Evolutionary conservation across 2,888 invertebrate species (phyloP).

Genomic region (Diogma glabrata): DNA sequence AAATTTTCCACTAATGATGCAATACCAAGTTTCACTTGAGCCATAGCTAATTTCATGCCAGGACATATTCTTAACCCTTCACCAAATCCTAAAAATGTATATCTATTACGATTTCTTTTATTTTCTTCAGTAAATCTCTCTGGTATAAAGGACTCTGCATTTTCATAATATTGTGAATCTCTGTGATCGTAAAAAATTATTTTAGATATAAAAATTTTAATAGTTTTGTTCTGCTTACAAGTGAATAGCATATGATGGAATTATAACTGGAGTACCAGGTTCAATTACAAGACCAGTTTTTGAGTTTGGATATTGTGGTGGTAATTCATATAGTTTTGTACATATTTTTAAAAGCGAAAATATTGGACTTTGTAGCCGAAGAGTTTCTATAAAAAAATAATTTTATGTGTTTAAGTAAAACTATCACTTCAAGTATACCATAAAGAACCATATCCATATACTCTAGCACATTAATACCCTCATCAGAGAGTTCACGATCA

Average conservation of each 20-base stretch:
- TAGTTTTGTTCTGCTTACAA: background rate
- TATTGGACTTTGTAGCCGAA: conserved; percentile 16
- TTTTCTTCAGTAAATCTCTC: conserved; percentile 28
- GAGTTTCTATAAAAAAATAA: conserved; percentile 14
- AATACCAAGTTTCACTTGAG: conserved; percentile 15
- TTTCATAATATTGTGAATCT: conserved; percentile 28
- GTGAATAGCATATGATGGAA: conserved; percentile 28
- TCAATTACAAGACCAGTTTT: conserved; percentile 21
- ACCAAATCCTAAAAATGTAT: conserved; percentile 27
- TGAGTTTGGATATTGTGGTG: conserved; percentile 11
- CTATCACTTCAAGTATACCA: conserved; percentile 24
- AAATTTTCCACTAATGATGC: conserved; percentile 14
- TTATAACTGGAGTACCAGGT: conserved; percentile 22
- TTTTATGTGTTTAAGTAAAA: background rate
- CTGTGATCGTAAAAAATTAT: too few relatives aligned
- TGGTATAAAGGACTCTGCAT: conserved; percentile 31
- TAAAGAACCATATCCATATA: conserved; percentile 34
- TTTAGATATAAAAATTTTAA: background rate
- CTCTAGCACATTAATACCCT: conserved; percentile 30
- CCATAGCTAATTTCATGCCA: conserved; percentile 13
- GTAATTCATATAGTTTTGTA: conserved; percentile 5
- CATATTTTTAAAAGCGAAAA: conserved; percentile 12
- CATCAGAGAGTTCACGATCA: conserved; percentile 31
- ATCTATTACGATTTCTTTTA: conserved; percentile 21
- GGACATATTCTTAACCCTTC: conserved; percentile 25